phyloP scores from a whole-genome alignment of 1,140 invertebrate species.

The Aradophagus sp. region DNA sequence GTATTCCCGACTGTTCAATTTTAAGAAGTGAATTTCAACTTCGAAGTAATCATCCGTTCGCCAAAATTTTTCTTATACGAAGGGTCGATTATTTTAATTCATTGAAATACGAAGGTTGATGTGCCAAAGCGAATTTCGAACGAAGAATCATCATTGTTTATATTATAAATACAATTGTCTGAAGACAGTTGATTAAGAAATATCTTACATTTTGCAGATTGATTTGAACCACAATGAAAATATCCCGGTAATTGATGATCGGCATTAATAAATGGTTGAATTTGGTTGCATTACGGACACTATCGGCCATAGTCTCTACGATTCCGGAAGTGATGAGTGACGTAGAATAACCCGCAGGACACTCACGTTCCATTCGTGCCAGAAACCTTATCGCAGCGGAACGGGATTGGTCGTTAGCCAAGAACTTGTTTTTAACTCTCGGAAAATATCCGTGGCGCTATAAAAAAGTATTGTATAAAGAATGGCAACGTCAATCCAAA shows the following conservation, averaged over 20 bases:
- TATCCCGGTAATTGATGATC: constrained; percentile 10
- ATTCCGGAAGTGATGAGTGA: constrained; percentile 56
- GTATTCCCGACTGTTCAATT: too few relatives aligned
- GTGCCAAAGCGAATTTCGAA: too few relatives aligned
- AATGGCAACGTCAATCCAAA: constrained; percentile 38
- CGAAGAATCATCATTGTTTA: too few relatives aligned
- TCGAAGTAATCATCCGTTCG: too few relatives aligned
- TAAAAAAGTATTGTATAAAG: constrained; percentile 40
- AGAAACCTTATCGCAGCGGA: constrained; percentile 66
- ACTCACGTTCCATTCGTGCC: constrained; percentile 58
- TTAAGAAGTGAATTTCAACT: too few relatives aligned
- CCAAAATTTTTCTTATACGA: too few relatives aligned
- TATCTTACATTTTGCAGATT: neutral
- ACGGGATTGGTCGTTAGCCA: constrained; percentile 68
- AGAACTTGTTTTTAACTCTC: constrained; percentile 59
- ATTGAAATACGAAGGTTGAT: too few relatives aligned
- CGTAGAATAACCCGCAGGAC: constrained; percentile 67
- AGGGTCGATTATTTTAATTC: too few relatives aligned
- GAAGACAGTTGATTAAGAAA: too few relatives aligned
- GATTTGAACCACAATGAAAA: neutral
- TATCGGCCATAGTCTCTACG: too few relatives aligned
- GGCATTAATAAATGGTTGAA: constrained; percentile 18
- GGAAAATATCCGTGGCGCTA: constrained; percentile 31
- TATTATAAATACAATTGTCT: too few relatives aligned
- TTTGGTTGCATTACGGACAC: too few relatives aligned